Evolutionary conservation across 2,888 invertebrate genomes (phyloP).

Genomic region (Morpho helenor): DNA sequence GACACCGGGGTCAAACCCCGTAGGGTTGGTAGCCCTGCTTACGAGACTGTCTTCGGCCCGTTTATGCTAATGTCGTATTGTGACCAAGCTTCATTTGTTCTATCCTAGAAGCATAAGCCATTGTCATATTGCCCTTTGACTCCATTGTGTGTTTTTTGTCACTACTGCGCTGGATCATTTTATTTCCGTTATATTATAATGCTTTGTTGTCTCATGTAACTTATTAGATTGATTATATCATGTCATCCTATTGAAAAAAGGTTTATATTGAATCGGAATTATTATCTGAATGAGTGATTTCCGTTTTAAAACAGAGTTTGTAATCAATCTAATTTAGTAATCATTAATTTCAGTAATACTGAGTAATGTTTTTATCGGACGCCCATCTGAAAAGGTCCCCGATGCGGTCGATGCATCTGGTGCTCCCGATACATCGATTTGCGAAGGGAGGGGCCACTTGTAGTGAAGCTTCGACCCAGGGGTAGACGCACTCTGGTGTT

Average conservation of each 20-base stretch:
- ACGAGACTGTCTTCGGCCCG: conserved; percentile 48
- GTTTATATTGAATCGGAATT: too few species aligned
- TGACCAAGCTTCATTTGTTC: conserved; percentile 70
- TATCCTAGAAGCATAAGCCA: conserved; percentile 52
- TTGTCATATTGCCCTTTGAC: conserved; percentile 76
- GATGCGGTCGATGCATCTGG: too few species aligned
- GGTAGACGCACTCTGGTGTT: too few species aligned
- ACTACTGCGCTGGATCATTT: conserved; percentile 66
- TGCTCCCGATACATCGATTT: too few species aligned
- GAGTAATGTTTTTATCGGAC: too few species aligned
- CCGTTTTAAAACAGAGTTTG: too few species aligned
- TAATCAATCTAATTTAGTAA: too few species aligned
- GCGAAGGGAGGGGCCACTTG: too few species aligned
- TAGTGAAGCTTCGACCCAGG: too few species aligned
- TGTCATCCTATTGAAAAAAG: conserved; percentile 10
- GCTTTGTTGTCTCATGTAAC: conserved; percentile 55
- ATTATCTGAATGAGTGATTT: too few species aligned
- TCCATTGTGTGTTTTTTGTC: conserved; percentile 76
- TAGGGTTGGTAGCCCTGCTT: conserved; percentile 9
- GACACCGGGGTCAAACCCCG: conserved; percentile 1
- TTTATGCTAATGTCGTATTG: conserved; percentile 75
- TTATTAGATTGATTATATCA: conserved; percentile 40
- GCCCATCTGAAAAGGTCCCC: too few species aligned
- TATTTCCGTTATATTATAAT: conserved; percentile 69
- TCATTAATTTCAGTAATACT: too few species aligned